A percentile compares a stretch with the other conserved stretches of the same genome.
Evolutionary conservation across 2,888 invertebrate species (phyloP).

Genomic region (Epiblema foenella): DNA sequence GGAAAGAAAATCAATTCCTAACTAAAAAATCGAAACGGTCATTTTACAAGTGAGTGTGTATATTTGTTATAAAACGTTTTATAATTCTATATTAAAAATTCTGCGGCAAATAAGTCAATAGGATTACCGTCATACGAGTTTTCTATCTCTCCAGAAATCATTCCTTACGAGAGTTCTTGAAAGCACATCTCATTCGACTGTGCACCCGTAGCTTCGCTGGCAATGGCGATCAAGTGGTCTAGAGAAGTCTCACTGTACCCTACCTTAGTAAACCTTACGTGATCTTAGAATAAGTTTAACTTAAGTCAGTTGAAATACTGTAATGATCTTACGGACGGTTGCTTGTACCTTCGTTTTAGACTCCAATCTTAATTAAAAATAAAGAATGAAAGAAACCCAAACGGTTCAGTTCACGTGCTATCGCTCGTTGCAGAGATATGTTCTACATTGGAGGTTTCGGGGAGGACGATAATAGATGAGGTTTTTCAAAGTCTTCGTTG

Average conservation of each 20-base stretch:
- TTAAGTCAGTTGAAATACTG: background rate
- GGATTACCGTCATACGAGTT: slow-evolving; percentile 3
- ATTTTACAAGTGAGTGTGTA: background rate
- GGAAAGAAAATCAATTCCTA: background rate
- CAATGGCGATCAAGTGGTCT: slow-evolving; percentile 27
- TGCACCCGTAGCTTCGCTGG: slow-evolving; percentile 18
- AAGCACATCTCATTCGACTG: slow-evolving; percentile 23
- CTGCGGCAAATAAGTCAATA: background rate
- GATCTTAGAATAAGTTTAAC: slow-evolving; percentile 6
- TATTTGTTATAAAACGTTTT: background rate
- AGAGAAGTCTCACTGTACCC: slow-evolving; percentile 17
- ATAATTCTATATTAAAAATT: slow-evolving; percentile 1
- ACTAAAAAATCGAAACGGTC: background rate
- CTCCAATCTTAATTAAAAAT: too few relatives aligned
- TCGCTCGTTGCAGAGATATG: background rate
- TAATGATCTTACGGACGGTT: too few relatives aligned
- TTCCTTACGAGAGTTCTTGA: slow-evolving; percentile 33
- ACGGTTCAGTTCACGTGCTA: background rate
- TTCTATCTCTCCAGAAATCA: slow-evolving; percentile 23
- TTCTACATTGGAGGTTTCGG: too few relatives aligned
- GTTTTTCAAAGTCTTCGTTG: background rate
- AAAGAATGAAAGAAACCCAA: too few relatives aligned
- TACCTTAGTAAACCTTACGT: slow-evolving; percentile 10
- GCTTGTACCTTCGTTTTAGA: too few relatives aligned
- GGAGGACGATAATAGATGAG: background rate